phyloP scores from a whole-genome alignment of 2,888 invertebrate genomes.

The Drosophila lutescens region DNA sequence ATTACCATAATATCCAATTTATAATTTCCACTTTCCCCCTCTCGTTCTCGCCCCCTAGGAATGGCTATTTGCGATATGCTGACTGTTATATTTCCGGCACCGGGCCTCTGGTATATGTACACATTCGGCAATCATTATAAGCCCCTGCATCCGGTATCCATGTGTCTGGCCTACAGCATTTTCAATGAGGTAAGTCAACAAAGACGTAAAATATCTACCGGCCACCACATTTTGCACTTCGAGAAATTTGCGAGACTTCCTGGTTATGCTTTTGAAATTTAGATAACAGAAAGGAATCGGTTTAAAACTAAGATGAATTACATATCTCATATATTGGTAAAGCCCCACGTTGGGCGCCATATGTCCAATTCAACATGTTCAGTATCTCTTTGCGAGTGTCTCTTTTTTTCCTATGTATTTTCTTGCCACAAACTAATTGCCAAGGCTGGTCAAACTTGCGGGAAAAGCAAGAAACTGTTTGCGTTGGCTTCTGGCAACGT shows the following conservation, averaged over 20 bases:
- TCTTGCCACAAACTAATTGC: slow-evolving; percentile 44
- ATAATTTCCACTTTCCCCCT: background rate
- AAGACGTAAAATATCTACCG: background rate
- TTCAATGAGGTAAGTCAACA: slow-evolving; percentile 90
- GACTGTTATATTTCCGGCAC: slow-evolving; percentile 94
- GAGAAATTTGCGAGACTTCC: background rate
- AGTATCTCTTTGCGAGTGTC: background rate
- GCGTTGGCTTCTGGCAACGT: slow-evolving; percentile 34
- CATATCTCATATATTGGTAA: too few relatives aligned
- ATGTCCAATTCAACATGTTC: too few relatives aligned
- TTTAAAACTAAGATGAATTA: too few relatives aligned
- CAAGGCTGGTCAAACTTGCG: slow-evolving; percentile 23
- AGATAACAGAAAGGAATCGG: background rate
- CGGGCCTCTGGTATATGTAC: slow-evolving; percentile 96
- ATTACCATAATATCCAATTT: slow-evolving; percentile 32
- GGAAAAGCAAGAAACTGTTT: slow-evolving; percentile 31
- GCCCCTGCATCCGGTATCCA: slow-evolving; percentile 89
- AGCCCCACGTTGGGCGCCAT: too few relatives aligned
- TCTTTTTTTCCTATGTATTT: background rate
- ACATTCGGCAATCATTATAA: slow-evolving; percentile 94
- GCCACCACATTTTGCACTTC: background rate
- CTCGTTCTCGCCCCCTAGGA: slow-evolving; percentile 80
- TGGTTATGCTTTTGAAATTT: too few relatives aligned
- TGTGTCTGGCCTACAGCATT: slow-evolving; percentile 91
- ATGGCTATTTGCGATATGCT: slow-evolving; percentile 98